Evolutionary conservation across 2,888 invertebrate species (phyloP), one percentile per base, ranked within the genome.

Genomic region (Heliconius aoede): DNA sequence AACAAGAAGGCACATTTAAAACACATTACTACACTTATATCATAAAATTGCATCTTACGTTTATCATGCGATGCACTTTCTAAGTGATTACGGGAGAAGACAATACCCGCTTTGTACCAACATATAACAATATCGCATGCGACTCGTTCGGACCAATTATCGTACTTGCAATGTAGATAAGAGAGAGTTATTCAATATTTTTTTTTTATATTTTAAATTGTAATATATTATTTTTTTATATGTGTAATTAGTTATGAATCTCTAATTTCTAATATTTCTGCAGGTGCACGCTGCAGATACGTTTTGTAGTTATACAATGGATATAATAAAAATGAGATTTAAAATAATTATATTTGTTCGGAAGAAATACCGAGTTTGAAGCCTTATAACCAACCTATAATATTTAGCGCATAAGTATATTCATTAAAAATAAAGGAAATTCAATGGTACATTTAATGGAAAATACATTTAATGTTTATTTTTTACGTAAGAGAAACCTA

Each of bases 11-110:
- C 36, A 26, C 26, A 71, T 75, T 74, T 61, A 72, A 68, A 76
- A 64, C 60, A 65, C 64, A 73, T 73, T 74, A 77, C 40, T 60
- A 67, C 72, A 77, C 58, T 72, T 65, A 32, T 71, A 65, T 71
- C 69, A 32, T 30, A 60, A 71, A 65, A 64, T 71, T 60, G 62
- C 72, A 78, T 78, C 72, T 79, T 64, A 68, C 76, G 78, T 76
- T 74, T 51, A 74, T 74, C 79, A 80, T 76, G 80, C 81, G 61
- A 81, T 78, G 74, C 77, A 76, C 80, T 80, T 81, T 81, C 80
- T 80, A 80, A 75, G 76, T 73, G 74, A 65, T 67, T 62, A 62
- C 77, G 73, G 75, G 76, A 73, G 78, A 81, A 79, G 75, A 80
- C 80, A 79, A 79, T 78, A 77, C 72, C 24, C 74, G 61, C 80